phyloP scores from a whole-genome alignment of 2,797 vertebrate species.

The Gymnothorax reevesii region DNA sequence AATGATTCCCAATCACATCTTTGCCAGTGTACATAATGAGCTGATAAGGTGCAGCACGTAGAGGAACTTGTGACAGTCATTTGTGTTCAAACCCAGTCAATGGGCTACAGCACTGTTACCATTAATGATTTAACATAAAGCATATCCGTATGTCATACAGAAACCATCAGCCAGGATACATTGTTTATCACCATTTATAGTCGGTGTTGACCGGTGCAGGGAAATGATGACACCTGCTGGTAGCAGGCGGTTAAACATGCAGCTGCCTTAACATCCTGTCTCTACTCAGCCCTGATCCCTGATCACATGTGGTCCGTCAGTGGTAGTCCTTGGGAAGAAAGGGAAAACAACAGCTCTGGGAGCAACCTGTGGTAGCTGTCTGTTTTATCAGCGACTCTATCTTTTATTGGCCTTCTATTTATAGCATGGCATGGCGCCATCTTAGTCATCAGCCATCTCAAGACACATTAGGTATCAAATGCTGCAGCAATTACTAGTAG shows the following conservation, averaged over 20 bases:
- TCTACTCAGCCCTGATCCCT: neutral
- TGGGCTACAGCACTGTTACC: neutral
- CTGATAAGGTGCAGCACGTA: neutral
- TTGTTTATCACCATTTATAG: neutral
- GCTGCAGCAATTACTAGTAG: neutral
- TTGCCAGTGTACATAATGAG: neutral
- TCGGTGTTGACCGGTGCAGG: neutral
- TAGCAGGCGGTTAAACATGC: neutral
- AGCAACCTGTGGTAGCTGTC: neutral
- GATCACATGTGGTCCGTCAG: neutral
- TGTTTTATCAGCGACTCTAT: neutral
- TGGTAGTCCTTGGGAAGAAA: neutral
- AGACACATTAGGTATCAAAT: neutral
- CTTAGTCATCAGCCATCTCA: neutral
- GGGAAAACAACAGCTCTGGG: neutral
- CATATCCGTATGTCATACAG: neutral
- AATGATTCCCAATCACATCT: conserved; percentile 8
- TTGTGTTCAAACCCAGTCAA: neutral
- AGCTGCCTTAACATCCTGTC: too few species aligned
- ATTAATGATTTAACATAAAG: neutral
- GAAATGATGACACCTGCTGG: conserved; percentile 3
- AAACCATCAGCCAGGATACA: neutral
- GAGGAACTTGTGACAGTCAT: neutral
- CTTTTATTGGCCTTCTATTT: neutral
- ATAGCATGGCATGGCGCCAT: neutral